Evolutionary conservation across 2,888 invertebrate species (phyloP), one percentile per base, ranked within the genome.

Genomic region (Mayetiola destructor): DNA sequence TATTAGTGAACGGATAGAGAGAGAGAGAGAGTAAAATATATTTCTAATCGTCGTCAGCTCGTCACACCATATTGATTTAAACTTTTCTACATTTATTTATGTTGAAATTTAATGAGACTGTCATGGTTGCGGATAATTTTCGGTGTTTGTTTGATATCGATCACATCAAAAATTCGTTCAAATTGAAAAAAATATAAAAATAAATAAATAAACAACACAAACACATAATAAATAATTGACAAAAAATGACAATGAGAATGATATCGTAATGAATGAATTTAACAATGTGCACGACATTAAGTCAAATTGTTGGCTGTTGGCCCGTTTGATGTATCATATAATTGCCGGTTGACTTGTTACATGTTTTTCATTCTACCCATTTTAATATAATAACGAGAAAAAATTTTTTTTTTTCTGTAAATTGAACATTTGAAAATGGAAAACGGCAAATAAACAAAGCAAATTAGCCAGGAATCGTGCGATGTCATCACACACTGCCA

Each of bases 171-270:
- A n/a, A n/a, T n/a, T n/a, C n/a, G n/a, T n/a, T n/a, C n/a, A n/a
- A n/a, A n/a, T n/a, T n/a, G n/a, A n/a, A n/a, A n/a, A n/a, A n/a
- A n/a, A n/a, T n/a, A n/a, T n/a, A n/a, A n/a, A n/a, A n/a, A n/a
- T n/a, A n/a, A n/a, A n/a, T n/a, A n/a, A n/a, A n/a, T n/a, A n/a
- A n/a, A n/a, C n/a, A n/a, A n/a, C n/a, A n/a, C n/a, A n/a, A n/a
- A n/a, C n/a, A n/a, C n/a, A n/a, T n/a, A n/a, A n/a, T n/a, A n/a
- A n/a, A n/a, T n/a, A 27, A n/a, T n/a, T 48, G 48, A n/a, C 27
- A 27, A 48, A 27, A 48, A 48, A 48, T 48, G 48, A 48, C 48
- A 48, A 48, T 48, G 48, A 48, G 27, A 48, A 27, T 48, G n/a
- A n/a, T n/a, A n/a, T n/a, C n/a, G 23, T 48, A 48, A 48, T 48